Conservation (phyloP, 2,888 invertebrate species). For the Neoitamus cyanurus region DNA sequence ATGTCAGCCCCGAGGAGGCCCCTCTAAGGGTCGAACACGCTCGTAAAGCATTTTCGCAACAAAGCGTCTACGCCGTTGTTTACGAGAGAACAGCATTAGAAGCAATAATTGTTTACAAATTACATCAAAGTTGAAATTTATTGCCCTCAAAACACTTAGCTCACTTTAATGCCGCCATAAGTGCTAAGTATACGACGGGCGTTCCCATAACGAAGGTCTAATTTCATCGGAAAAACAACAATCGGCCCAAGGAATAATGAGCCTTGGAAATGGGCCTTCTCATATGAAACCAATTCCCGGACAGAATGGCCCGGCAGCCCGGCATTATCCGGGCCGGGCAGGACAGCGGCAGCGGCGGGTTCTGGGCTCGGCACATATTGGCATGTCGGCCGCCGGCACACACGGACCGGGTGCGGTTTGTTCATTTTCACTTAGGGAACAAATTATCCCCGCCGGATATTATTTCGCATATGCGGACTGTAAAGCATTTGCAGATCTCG, state of each 20-base stretch:
- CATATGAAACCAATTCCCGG: slow-evolving; percentile 44
- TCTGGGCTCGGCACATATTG: slow-evolving; percentile 24
- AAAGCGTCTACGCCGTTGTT: neutral
- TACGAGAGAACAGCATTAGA: neutral
- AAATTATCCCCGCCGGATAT: slow-evolving; percentile 42
- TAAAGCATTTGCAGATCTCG: slow-evolving; percentile 28
- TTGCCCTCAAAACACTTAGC: slow-evolving; percentile 41
- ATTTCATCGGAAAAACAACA: slow-evolving; percentile 48
- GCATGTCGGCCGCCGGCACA: neutral
- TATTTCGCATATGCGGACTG: slow-evolving; percentile 45
- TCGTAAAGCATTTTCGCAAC: neutral
- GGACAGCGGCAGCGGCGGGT: neutral
- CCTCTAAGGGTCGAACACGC: neutral
- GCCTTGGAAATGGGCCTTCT: slow-evolving; percentile 41
- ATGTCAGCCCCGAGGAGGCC: neutral
- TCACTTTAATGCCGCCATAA: slow-evolving; percentile 44
- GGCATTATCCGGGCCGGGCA: neutral
- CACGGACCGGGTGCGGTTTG: slow-evolving; percentile 40
- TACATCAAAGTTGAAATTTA: slow-evolving; percentile 48
- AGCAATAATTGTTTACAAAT: slow-evolving; percentile 42
- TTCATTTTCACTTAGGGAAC: slow-evolving; percentile 44
- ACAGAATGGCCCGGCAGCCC: slow-evolving; percentile 7
- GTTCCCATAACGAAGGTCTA: slow-evolving; percentile 42
- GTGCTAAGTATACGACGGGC: slow-evolving; percentile 35
- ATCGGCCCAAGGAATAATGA: slow-evolving; percentile 49